Evolutionary conservation across 2,797 vertebrate species (phyloP).

Genomic region (Vultur gryphus): DNA sequence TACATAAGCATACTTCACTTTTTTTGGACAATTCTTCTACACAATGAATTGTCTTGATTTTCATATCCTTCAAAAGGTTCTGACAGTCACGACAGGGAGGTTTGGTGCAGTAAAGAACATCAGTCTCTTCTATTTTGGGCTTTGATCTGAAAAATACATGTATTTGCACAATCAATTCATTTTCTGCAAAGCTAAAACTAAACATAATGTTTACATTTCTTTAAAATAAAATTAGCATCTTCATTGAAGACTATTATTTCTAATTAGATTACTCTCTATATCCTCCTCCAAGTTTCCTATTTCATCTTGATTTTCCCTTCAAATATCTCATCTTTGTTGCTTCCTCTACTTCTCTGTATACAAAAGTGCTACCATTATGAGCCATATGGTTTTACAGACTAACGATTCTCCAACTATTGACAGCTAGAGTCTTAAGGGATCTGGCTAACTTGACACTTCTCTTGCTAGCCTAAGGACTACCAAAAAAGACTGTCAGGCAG

Average conservation of each 20-base stretch:
- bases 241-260: background rate
- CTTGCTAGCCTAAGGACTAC: background rate
- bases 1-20: background rate
- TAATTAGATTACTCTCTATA: background rate
- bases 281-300: background rate
- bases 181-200: background rate
- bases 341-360: background rate
- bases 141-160: background rate
- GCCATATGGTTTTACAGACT: background rate
- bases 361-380: background rate
- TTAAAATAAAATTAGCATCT: background rate
- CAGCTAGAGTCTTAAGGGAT: background rate
- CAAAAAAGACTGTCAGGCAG: background rate
- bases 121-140: background rate
- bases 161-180: background rate
- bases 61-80: background rate
- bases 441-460: background rate
- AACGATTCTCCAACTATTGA: background rate
- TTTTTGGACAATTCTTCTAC: background rate
- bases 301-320: background rate
- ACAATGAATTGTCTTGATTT: background rate
- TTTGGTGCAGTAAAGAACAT: conserved; percentile 3
- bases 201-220: background rate
- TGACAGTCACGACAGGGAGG: background rate
- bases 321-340: background rate